Percentiles rank a stretch among this genome's conserved stretches.
These are phyloP conservation scores for Gymnoscopelus braueri DNA, from an alignment of 2,797 vertebrate genomes.

Conservation along the genomic window DNA sequence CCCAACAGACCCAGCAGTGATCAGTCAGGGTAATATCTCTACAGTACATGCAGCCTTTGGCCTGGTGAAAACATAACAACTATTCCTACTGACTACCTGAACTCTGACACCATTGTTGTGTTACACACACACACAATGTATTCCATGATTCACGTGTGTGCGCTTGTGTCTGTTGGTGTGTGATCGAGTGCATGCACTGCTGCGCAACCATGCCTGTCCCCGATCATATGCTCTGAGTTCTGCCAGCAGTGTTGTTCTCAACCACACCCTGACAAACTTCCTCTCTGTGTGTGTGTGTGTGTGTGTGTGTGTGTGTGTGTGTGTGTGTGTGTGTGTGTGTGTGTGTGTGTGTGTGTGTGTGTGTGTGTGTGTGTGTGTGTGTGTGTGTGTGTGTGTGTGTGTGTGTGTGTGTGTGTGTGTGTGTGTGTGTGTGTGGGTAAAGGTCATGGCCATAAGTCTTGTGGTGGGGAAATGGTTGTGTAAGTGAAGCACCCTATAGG, in stretches of 20 bases:
- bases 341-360: conserved; percentile 15
- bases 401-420: not conserved
- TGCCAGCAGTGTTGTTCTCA: conserved; percentile 59
- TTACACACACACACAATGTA: too few species aligned
- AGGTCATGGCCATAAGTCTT: conserved; percentile 36
- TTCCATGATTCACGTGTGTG: too few species aligned
- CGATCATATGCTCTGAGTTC: conserved; percentile 62
- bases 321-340: conserved; percentile 4
- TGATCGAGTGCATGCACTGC: conserved; percentile 25
- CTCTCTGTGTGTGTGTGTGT: conserved; percentile 32
- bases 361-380: conserved; percentile 11
- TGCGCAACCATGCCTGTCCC: too few species aligned
- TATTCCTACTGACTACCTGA: too few species aligned
- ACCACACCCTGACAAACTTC: conserved; percentile 68
- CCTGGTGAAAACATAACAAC: too few species aligned
- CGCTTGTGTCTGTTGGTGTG: conserved; percentile 41
- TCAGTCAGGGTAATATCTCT: too few species aligned
- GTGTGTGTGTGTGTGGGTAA: not conserved
- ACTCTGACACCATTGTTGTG: too few species aligned
- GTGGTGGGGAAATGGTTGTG: conserved; percentile 2
- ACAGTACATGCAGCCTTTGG: too few species aligned
- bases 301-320: conserved; percentile 9
- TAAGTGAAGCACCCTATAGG: not conserved
- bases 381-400: conserved; percentile 13
- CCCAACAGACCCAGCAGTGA: too few species aligned